Percentiles rank a stretch among this genome's conserved stretches.
phyloP scores from a whole-genome alignment of 2,113 vertebrate genomes.

The Beaufortia kweichowensis region DNA sequence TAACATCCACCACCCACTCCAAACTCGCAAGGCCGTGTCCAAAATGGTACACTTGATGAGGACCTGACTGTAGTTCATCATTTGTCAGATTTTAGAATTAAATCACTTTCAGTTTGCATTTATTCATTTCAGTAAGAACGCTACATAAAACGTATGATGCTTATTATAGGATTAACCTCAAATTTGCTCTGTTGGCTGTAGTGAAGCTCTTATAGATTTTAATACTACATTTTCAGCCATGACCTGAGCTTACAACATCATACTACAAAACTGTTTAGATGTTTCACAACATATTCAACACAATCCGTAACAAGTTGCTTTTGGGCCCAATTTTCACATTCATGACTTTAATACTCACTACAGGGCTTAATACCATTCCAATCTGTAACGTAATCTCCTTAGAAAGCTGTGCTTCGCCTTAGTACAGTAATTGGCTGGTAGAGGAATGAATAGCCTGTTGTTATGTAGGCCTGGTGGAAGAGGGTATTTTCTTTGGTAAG shows the following conservation, averaged over 20 bases:
- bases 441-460: conserved; percentile 79
- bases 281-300: conserved; percentile 5
- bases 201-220: too few species aligned
- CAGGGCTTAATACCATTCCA: conserved; percentile 22
- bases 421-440: conserved; percentile 58
- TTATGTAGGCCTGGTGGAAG: conserved; percentile 52
- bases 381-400: conserved; percentile 46
- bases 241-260: too few species aligned
- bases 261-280: background rate
- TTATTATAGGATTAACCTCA: background rate
- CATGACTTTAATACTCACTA: conserved; percentile 8
- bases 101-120: background rate
- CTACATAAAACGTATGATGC: background rate
- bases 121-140: background rate
- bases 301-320: conserved; percentile 18
- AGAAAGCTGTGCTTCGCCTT: conserved; percentile 51
- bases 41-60: background rate
- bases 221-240: too few species aligned
- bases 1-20: background rate
- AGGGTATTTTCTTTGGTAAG: conserved; percentile 72
- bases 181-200: too few species aligned
- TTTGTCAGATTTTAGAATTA: too few species aligned
- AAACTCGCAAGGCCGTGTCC: background rate
- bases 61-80: too few species aligned
- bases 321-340: conserved; percentile 24